Evolutionary conservation across 2,888 invertebrate species (phyloP).

Genomic region (Thecophora atra): DNA sequence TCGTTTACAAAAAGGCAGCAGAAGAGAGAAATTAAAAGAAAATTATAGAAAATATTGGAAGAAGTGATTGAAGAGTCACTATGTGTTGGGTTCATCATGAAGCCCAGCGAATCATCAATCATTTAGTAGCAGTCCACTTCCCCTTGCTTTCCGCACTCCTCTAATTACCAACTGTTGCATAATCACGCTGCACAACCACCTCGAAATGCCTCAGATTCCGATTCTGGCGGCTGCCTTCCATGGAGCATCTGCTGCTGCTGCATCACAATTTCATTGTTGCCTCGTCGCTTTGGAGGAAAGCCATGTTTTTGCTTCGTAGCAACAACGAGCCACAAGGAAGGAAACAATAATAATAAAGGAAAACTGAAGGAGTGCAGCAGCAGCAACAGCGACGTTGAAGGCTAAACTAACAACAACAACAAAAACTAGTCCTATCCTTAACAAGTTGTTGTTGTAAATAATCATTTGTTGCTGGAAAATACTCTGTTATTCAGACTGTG

Average conservation of each 20-base stretch:
- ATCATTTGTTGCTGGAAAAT: conserved; percentile 6
- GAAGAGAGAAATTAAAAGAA: neutral
- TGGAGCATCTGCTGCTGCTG: conserved; percentile 5
- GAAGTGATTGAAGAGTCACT: neutral
- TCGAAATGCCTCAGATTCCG: neutral
- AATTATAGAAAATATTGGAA: neutral
- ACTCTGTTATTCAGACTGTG: neutral
- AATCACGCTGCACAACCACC: neutral
- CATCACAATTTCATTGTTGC: conserved; percentile 25
- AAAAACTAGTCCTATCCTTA: conserved; percentile 8
- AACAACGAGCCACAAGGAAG: too few relatives aligned
- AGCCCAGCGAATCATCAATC: neutral
- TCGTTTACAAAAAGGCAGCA: too few relatives aligned
- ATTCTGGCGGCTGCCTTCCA: neutral
- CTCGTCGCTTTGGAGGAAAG: neutral
- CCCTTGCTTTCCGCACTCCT: neutral
- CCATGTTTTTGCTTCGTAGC: neutral
- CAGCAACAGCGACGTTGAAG: neutral
- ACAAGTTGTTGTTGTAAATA: conserved; percentile 6
- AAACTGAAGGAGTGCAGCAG: neutral
- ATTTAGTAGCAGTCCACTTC: conserved; percentile 1
- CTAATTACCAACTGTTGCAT: conserved; percentile 3
- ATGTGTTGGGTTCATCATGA: neutral
- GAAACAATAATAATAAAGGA: neutral
- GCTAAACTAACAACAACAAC: neutral